A percentile compares a stretch with the other conserved stretches of the same genome.
Evolutionary conservation across 2,113 vertebrate genomes (phyloP).

Genomic region (Notarius quadriscutis): DNA sequence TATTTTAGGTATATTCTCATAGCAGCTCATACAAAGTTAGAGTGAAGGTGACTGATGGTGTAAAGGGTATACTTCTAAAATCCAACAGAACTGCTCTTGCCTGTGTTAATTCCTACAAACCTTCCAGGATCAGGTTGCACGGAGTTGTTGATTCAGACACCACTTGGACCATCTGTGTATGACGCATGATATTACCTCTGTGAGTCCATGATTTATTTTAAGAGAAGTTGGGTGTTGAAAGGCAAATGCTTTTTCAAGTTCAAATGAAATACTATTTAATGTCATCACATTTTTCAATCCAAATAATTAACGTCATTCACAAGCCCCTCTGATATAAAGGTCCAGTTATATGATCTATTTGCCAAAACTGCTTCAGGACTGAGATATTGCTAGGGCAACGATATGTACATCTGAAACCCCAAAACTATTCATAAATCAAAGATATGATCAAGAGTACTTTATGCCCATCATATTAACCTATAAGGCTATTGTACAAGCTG

Average conservation of each 20-base stretch:
- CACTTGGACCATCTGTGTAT: neutral
- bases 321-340: slow-evolving; percentile 14
- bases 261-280: neutral
- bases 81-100: neutral
- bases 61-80: neutral
- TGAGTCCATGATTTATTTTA: neutral
- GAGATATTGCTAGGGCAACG: neutral
- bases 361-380: neutral
- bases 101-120: neutral
- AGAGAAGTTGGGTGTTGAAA: neutral
- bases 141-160: neutral
- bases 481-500: slow-evolving; percentile 4
- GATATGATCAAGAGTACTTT: neutral
- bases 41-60: neutral
- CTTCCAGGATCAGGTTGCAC: neutral
- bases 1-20: neutral
- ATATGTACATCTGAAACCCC: neutral
- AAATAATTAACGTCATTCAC: slow-evolving; percentile 22
- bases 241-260: neutral
- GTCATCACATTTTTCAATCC: neutral
- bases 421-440: neutral
- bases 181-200: neutral
- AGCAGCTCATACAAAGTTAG: neutral
- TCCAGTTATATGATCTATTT: neutral
- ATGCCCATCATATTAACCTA: neutral